Base-by-base conservation (phyloP, 2,797 vertebrate genomes). In the Acrossocheilus fasciatus region DNA sequence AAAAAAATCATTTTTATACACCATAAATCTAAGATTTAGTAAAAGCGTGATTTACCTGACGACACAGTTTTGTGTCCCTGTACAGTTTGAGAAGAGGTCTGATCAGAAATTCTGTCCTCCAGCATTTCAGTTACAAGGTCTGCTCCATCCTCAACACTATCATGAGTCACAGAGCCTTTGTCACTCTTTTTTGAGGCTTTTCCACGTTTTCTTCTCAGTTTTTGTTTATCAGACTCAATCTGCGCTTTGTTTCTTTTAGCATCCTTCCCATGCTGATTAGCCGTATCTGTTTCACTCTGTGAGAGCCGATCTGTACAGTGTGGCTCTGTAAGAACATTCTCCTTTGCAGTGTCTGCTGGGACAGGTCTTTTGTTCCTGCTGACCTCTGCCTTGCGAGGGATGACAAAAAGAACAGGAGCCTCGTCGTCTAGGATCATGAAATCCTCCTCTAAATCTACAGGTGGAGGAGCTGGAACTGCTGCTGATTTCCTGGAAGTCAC, bases 401-500 rank as follows among this genome's bases (percentile, higher is more conserved):
- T 93, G 30, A 90, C 89, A 89, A 96, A 86, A 74, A 79, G 81
- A 83, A 91, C 2, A 7, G 93, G 91, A 5, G 45, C 2, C 14
- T 94, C 92, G 2, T 96, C 94, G 10, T 96, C 95, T 86, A 96
- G 47, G 83, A 96, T 95, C 54, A 93, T 72, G 86, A 96, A 96
- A 41, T 96, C 92, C 10, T 96, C 95, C 30, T 95, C 95, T 23
- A 87, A 91, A 57, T 94, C 92, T n/a, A 83, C 73, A 68, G 82
- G 91, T 68, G 84, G 26, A 62, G 90, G 64, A 18, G 23, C 87
- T 83, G 91, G 52, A 85, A 26, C 20, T 36, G 84, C 12, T 47
- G 83, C 73, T 26, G 23, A 74, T 76, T 92, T 93, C 88, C 89
- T 92, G 15, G 72, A 87, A 89, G 89, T 91, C 69, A 73, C 17